Base-by-base conservation (phyloP, 1,140 invertebrate genomes). In the Drosophila murphyi region DNA sequence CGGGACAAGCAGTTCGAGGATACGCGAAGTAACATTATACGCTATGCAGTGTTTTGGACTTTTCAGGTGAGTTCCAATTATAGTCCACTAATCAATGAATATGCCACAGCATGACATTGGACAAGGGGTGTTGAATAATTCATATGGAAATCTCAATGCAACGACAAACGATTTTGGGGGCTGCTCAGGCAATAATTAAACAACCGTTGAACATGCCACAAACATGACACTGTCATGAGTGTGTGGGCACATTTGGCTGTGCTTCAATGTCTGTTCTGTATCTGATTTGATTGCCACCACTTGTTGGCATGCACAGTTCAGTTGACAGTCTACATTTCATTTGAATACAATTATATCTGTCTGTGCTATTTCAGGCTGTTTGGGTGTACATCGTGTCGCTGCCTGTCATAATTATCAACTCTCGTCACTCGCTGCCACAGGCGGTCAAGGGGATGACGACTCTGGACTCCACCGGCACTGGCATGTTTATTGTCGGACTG, bases 311-410 rank as follows among this genome's bases (percentile, higher is more conserved):
- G 35, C 35, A 43, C 7, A 43, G 20, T 20, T 41, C 28, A 57
- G n/a, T 4, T 34, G 10, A 29, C 5, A 6, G 5, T 52, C 28
- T 20, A 29, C 6, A 5, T n/a, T 48, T 39, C 28, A 31, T 28
- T 29, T 8, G 4, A 34, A 28, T 50, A 20, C 43, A 50, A 29
- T 28, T 3, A 20, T 2, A 37, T 2, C 2, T 20, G 20, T n/a
- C 0, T 43, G 5, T 41, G 12, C 32, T 7, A 10, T 64, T 72
- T n/a, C 78, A 98, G 96, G 97, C 97, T 47, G 93, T 98, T 47
- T 98, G 97, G 97, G 97, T 98, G n/a, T 97, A 96, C 80, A 94
- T 97, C 6, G 97, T 98, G 2, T 98, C 97, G 93, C 93, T 98
- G 62, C 97, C 97, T 31, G 97, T 98, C 10, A 98, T 98, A 51